A percentile compares a stretch with the other conserved stretches of the same genome.
These are phyloP conservation scores for Gymnogyps californianus DNA, from an alignment of 2,113 vertebrate species.

Conservation along the genomic window DNA sequence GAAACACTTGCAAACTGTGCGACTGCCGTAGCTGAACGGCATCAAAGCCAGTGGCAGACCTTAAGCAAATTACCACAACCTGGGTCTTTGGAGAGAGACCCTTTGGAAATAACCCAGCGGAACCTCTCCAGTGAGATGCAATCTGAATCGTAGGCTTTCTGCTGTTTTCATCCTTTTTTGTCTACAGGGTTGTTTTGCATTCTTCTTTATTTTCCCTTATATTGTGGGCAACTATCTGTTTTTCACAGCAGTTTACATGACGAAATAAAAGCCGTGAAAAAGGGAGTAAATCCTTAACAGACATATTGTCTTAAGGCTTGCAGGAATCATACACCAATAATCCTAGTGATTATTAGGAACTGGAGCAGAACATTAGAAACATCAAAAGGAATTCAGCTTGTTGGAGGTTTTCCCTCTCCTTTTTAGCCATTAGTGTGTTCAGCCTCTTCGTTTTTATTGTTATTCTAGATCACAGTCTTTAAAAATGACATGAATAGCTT, in stretches of 20 bases:
- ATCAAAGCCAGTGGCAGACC: neutral
- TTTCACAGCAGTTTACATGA: conserved; percentile 37
- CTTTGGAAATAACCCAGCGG: conserved; percentile 42
- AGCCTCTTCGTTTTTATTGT: neutral
- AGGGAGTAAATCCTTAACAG: conserved; percentile 29
- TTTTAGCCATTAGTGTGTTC: neutral
- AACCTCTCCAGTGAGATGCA: neutral
- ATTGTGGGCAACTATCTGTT: neutral
- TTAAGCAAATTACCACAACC: neutral
- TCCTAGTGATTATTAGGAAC: neutral
- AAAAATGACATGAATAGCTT: neutral
- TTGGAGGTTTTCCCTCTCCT: neutral
- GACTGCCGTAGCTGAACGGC: neutral
- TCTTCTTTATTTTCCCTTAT: conserved; percentile 23
- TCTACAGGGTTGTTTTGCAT: neutral
- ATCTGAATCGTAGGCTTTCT: neutral
- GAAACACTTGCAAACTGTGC: neutral
- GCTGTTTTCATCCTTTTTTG: neutral
- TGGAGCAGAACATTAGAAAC: conserved; percentile 14
- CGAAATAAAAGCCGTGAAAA: conserved; percentile 19
- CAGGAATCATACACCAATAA: neutral
- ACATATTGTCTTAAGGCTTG: neutral
- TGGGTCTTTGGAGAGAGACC: neutral
- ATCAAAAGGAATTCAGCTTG: conserved; percentile 20
- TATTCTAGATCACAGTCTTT: neutral